phyloP scores from a whole-genome alignment of 2,113 vertebrate species.

The Stegostoma tigrinum region DNA sequence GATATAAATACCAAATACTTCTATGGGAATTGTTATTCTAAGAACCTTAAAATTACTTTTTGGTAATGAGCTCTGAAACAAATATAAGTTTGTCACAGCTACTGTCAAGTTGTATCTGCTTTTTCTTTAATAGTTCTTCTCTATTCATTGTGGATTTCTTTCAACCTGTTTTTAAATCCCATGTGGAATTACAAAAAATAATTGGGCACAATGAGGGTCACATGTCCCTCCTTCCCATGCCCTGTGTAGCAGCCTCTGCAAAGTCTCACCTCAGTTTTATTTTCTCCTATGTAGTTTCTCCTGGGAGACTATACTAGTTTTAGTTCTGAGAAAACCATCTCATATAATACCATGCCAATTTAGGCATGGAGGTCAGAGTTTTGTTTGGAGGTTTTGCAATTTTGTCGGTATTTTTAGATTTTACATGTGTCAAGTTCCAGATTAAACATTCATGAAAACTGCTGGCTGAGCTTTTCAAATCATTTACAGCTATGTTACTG shows the following conservation, averaged over 20 bases:
- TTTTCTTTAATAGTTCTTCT: background rate
- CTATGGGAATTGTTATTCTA: background rate
- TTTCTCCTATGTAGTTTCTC: background rate
- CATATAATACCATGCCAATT: background rate
- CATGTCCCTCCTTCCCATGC: background rate
- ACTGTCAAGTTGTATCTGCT: background rate
- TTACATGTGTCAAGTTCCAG: background rate
- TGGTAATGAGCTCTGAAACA: background rate
- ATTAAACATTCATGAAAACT: slow-evolving; percentile 4
- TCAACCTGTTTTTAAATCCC: background rate
- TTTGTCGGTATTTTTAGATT: background rate
- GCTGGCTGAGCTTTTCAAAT: background rate
- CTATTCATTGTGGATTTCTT: background rate
- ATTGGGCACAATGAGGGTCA: background rate
- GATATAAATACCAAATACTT: background rate
- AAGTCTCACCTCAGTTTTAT: slow-evolving; percentile 4
- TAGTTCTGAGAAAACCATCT: background rate
- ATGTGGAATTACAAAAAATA: background rate
- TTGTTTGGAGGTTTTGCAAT: background rate
- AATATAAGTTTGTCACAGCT: background rate
- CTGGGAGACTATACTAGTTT: background rate
- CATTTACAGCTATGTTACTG: background rate
- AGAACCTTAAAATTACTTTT: background rate
- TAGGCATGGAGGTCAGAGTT: background rate
- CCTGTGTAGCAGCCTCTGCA: background rate